Base-by-base conservation (phyloP, 2,888 invertebrate species). In the Polydrusus pterygomalis region DNA sequence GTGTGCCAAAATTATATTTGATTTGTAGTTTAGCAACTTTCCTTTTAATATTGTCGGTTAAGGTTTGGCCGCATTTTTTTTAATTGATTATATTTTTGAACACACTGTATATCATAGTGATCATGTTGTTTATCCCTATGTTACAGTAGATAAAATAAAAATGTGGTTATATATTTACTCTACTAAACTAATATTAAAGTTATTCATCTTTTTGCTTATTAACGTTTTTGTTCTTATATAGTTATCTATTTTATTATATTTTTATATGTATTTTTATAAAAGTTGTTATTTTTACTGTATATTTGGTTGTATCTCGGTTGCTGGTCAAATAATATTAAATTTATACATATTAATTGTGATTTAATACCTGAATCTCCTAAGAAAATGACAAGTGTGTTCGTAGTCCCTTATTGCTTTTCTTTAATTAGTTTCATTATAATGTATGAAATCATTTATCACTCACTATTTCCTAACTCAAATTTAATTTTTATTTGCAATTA, bases 71-170 rank as follows among this genome's bases (percentile, higher is more conserved):
- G 6, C 5, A 3, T 1, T n/a, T 25, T 6, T 43, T 1, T 60
- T 60, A 40, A 40, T 60, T 60, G 6, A 18, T 40, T 60, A 45
- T 45, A 30, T 60, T 56, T 64, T 64, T 56, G 54, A 34, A 67
- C 70, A 63, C 72, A 45, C 72, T 72, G 67, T 65, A 72, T 72
- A 47, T 72, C 25, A 72, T 64, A 30, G 72, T 72, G 65, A 72
- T 72, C 64, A 58, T 64, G 56, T 54, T 64, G 56, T 64, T 72
- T 67, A 60, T 72, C 64, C 17, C 54, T 71, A 64, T 25, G 51
- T 64, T 64, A 71, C 18, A 38, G 40, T 58, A 56, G 38, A 58
- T 58, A 58, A 58, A 43, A 45, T 40, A 30, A 65, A 68, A 38
- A 34, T 68, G 56, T 56, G 34, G 51, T 68, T 69, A 58, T 69